Conservation (phyloP, 2,797 vertebrate genomes). For the Halcyon leucocephala region DNA sequence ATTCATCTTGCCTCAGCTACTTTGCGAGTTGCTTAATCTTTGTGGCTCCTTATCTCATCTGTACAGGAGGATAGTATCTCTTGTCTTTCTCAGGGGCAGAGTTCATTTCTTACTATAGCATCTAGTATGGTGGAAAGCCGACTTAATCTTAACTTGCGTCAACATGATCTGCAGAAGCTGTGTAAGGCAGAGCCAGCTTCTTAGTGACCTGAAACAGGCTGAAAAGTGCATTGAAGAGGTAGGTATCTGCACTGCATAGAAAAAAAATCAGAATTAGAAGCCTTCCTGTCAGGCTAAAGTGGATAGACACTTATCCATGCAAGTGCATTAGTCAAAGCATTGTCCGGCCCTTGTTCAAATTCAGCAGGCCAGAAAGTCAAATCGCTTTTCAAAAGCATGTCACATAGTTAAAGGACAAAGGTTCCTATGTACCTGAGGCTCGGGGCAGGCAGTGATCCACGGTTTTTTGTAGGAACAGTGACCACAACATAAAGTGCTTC, state of each 20-base stretch:
- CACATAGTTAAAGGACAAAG: conserved; percentile 48
- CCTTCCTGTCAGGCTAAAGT: neutral
- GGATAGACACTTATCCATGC: neutral
- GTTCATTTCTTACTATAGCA: neutral
- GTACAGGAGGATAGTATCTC: neutral
- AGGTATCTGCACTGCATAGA: neutral
- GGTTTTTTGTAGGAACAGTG: neutral
- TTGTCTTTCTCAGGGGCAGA: neutral
- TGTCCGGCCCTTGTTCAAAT: conserved; percentile 2
- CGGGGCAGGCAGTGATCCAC: conserved; percentile 6
- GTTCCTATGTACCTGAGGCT: neutral
- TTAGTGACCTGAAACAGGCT: neutral
- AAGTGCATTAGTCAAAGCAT: neutral
- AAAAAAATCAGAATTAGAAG: neutral
- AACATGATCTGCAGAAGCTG: neutral
- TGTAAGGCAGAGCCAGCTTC: neutral
- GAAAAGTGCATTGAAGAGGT: neutral
- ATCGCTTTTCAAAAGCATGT: conserved; percentile 33
- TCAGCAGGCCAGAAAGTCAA: conserved; percentile 35
- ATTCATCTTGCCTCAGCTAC: neutral
- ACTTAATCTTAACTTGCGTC: neutral
- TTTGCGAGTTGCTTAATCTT: neutral
- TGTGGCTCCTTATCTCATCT: neutral
- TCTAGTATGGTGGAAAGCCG: neutral
- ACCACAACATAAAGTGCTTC: neutral